These are phyloP conservation scores for Andrena minutula DNA, from an alignment of 2,888 invertebrate species.

Conservation along the genomic window DNA sequence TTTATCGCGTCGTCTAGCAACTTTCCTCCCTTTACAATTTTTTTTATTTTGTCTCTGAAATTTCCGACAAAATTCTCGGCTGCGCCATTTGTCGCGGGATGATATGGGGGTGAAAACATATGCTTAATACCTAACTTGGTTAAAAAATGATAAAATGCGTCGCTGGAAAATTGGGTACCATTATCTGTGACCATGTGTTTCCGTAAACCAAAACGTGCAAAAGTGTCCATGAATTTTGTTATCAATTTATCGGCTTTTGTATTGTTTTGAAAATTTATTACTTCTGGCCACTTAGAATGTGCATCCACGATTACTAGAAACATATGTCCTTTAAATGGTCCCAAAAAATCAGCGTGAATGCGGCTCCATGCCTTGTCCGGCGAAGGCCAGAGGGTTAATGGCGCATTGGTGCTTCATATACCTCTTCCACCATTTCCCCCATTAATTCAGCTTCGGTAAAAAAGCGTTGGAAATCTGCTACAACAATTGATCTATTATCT, in stretches of 20 bases:
- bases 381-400: neutral
- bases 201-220: neutral
- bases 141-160: neutral
- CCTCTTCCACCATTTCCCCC: neutral
- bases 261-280: neutral
- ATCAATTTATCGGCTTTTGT: neutral
- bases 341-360: neutral
- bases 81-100: neutral
- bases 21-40: neutral
- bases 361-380: neutral
- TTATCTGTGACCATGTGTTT: neutral
- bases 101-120: neutral
- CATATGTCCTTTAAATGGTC: neutral
- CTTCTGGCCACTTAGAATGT: neutral
- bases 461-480: too few relatives aligned
- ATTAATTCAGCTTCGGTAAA: too few relatives aligned
- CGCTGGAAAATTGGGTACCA: neutral
- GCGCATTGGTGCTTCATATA: neutral
- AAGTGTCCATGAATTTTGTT: neutral
- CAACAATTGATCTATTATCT: too few relatives aligned
- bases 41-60: slow-evolving; percentile 8
- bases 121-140: too few relatives aligned
- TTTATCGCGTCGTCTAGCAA: neutral
- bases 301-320: neutral
- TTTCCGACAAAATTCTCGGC: neutral